These are phyloP conservation scores for Sebastes taczanowskii DNA, from an alignment of 2,797 vertebrate genomes.

Conservation along the genomic window DNA sequence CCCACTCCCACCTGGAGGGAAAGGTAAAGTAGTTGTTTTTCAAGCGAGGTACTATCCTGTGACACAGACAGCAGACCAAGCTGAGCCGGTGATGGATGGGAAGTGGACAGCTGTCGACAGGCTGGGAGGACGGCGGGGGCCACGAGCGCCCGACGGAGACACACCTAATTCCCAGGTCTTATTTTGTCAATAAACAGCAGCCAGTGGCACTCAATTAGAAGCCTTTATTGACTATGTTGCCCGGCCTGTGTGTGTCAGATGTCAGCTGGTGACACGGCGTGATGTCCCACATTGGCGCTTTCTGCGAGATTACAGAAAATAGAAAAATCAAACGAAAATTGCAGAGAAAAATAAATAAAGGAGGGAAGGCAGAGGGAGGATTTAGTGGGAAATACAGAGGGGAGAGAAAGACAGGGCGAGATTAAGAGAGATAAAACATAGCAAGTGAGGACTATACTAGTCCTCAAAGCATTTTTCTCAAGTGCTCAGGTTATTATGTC, in stretches of 20 bases:
- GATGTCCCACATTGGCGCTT: slow-evolving; percentile 58
- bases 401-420: slow-evolving; percentile 14
- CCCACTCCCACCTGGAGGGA: slow-evolving; percentile 20
- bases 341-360: slow-evolving; percentile 46
- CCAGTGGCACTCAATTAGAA: slow-evolving; percentile 82
- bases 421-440: slow-evolving; percentile 30
- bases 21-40: slow-evolving; percentile 48
- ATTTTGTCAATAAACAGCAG: slow-evolving; percentile 84
- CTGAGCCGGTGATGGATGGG: slow-evolving; percentile 71
- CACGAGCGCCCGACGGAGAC: slow-evolving; percentile 40
- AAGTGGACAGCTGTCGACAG: slow-evolving; percentile 70
- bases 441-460: background rate
- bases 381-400: slow-evolving; percentile 7
- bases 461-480: slow-evolving; percentile 25
- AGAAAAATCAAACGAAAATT: slow-evolving; percentile 67
- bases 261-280: slow-evolving; percentile 69
- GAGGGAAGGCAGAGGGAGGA: slow-evolving; percentile 1
- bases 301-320: slow-evolving; percentile 74
- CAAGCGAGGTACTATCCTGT: slow-evolving; percentile 39
- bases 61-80: slow-evolving; percentile 41
- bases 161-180: slow-evolving; percentile 81
- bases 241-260: slow-evolving; percentile 78
- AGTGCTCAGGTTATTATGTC: slow-evolving; percentile 25
- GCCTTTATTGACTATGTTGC: slow-evolving; percentile 80
- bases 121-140: slow-evolving; percentile 39